phyloP scores from a whole-genome alignment of 30 jellyfish, hydroid and myxozoan species.

The Calvadosia cruxmelitensis region DNA sequence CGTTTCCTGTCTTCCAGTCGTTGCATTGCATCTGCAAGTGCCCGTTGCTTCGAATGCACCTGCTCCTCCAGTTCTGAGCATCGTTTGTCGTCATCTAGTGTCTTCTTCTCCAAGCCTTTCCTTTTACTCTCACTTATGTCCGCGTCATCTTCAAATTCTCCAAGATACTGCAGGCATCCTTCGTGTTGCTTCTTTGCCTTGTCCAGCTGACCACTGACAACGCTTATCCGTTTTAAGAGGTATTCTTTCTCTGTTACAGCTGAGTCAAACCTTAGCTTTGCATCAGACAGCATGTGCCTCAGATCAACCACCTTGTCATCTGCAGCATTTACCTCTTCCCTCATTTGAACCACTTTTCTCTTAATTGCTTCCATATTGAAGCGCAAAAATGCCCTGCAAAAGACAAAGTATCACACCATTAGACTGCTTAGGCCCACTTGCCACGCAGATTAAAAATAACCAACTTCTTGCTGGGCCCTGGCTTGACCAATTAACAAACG shows the following conservation, averaged over 20 bases:
- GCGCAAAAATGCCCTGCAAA: too few species aligned
- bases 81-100: constrained; percentile 45
- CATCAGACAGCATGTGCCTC: constrained; percentile 22
- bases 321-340: constrained; percentile 31
- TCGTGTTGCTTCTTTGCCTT: constrained; percentile 45
- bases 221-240: constrained; percentile 26
- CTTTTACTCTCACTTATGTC: constrained; percentile 81
- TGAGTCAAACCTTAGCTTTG: constrained; percentile 46
- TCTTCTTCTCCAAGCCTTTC: constrained; percentile 48
- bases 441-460: too few species aligned
- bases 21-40: constrained; percentile 40
- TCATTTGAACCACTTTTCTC: constrained; percentile 36
- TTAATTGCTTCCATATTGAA: constrained; percentile 57
- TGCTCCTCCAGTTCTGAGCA: constrained; percentile 41
- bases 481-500: too few species aligned
- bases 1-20: constrained; percentile 69
- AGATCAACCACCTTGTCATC: constrained; percentile 37
- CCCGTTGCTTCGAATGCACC: constrained; percentile 35
- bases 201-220: constrained; percentile 27
- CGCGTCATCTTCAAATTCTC: constrained; percentile 29
- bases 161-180: constrained; percentile 32
- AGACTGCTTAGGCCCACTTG: too few species aligned
- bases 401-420: too few species aligned
- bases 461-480: too few species aligned
- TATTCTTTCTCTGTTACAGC: constrained; percentile 53